Evolutionary conservation across 2,888 invertebrate genomes (phyloP), one percentile per base, ranked within the genome.

Genomic region (Trachelus tabidus): DNA sequence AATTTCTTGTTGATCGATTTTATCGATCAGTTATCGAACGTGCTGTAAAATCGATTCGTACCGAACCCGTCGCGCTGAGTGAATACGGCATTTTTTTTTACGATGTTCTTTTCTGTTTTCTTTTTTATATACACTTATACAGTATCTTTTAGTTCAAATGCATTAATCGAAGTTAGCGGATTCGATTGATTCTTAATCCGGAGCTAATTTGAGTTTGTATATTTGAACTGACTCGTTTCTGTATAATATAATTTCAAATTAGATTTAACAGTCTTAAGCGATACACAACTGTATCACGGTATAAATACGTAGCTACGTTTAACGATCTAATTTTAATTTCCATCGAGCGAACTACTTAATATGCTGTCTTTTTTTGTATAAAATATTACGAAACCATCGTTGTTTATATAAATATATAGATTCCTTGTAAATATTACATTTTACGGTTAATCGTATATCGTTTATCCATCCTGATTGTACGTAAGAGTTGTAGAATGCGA

Each of bases 351-450:
- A 71, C 12, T 71, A 71, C 33, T 71, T 31, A 71, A 82, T 79
- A 78, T 83, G 81, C 79, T 80, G 79, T 84, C 85, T 84, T 85
- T 84, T 85, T 87, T 87, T 89, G 87, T 89, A 89, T 86, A 85
- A 87, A 85, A 83, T 68, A 77, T 79, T 82, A 84, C 82, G 77
- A 83, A 56, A 81, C 82, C 84, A 81, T 87, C 85, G 83, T 87
- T 86, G 85, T 88, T 89, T 85, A 85, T 86, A 87, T 84, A 83
- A 81, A 81, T 78, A 83, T 79, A 84, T 83, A 83, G 79, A 82
- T 80, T 80, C 81, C 82, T 83, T 88, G 87, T 88, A 87, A 81
- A 88, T 87, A 87, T 69, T 84, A 83, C 79, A 80, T 82, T 68
- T 82, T 81, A 80, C 81, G 77, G 80, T 85, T 85, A 83, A 82